Evolutionary conservation across 2,797 vertebrate species (phyloP), one percentile per base, ranked within the genome.

Genomic region (Leptoclinus maculatus): DNA sequence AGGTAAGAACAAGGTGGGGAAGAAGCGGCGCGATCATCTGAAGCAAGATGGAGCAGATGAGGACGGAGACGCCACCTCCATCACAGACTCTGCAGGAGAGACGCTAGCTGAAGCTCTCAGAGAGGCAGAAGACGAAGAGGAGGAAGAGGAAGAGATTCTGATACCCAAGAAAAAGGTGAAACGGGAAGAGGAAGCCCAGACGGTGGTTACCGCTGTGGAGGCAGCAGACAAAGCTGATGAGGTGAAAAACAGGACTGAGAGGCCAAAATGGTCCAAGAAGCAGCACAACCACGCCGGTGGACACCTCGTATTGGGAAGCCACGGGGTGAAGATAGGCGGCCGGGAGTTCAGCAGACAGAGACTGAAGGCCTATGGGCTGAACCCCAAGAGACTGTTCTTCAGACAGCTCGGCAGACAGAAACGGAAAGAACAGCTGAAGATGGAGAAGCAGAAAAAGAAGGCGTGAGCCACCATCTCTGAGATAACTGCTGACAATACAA

Each of bases 311-410:
- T 82, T 89, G 0, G 80, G 92, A 79, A 68, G 86, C 11, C 51
- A 71, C 2, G 92, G 92, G 0, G 92, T 97, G 80, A 95, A 80
- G 2, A 90, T 98, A 6, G 95, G 96, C 0, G 96, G 96, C 10
- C 84, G 43, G 0, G 95, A 96, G 74, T 98, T 98, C 91, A 97
- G 95, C 63, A 87, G 91, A 51, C 94, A 96, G 87, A 94, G 97
- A 85, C 92, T 98, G 68, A 94, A 92, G 84, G 97, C 97, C 0
- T 98, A 96, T 0, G 97, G 97, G 4, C 94, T 98, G 65, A 97
- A 98, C 86, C 96, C 97, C 32, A 97, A 96, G 84, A 94, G 94
- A 70, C 85, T 98, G 59, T 94, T 93, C 81, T 97, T 96, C 91
- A 95, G 94, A 72, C 96, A 97, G 93, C 91, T 97, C 0, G 94